Evolutionary conservation across 2,797 vertebrate species (phyloP), one percentile per base, ranked within the genome.

Genomic region (Tenualosa thibaudeaui): DNA sequence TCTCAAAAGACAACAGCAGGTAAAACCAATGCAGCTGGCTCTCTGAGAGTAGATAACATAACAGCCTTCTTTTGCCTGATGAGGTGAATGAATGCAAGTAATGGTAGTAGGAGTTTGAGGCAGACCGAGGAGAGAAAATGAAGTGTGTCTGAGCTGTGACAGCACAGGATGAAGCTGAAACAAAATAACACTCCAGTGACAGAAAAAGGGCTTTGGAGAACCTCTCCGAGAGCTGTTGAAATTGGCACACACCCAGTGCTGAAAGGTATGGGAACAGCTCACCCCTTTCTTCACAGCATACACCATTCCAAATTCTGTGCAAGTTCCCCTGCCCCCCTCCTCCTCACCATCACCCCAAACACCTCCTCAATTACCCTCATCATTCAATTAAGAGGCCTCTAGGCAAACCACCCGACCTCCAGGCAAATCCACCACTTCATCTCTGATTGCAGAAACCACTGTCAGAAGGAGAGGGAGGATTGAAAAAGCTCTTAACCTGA

Each of bases 221-320:
- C 81, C 92, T 92, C 87, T 88, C 87, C 87, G 89, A 88, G 91
- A 88, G 89, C 81, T 92, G 91, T 91, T 93, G 87, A 54, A 84
- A 81, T 90, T 96, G 95, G 94, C 92, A 85, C n/a, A 56, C 87
- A 93, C 93, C 87, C 92, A 94, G 92, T 86, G 84, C 60, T 93
- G 94, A 91, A 92, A 93, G 92, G 93, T 84, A 91, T 50, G 4
- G 49, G 40, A 60, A 81, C 93, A 87, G 90, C 88, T 89, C 88
- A 87, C 87, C 90, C 82, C 51, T 58, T 89, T 91, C 91, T 87
- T 89, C 91, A 91, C 90, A 90, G 82, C 37, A 40, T 22, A 15
- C 86, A 90, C 89, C 86, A 84, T 87, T 90, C 93, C 94, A 92
- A 90, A 86, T 86, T 75, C 68, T 87, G 89, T 54, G 75, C 19